Percentiles rank a stretch among this genome's conserved stretches.
phyloP scores from a whole-genome alignment of 2,113 vertebrate species.

The Melanostigma gelatinosum region DNA sequence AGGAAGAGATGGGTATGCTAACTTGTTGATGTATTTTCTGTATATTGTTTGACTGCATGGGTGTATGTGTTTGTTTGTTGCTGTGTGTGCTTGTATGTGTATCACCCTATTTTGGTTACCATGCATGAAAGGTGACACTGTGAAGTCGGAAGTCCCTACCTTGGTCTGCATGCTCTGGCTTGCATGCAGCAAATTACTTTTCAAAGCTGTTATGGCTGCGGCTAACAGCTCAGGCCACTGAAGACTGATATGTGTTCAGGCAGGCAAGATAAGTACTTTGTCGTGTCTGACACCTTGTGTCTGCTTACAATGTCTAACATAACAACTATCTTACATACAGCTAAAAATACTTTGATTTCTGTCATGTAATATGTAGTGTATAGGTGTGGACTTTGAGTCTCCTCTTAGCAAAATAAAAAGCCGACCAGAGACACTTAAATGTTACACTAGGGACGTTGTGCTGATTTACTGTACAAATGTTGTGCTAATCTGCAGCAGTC shows the following conservation, averaged over 20 bases:
- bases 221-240: not conserved
- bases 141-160: conserved; percentile 53
- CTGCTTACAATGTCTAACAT: not conserved
- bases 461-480: not conserved
- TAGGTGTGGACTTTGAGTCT: not conserved
- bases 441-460: not conserved
- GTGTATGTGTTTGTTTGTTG: conserved; percentile 24
- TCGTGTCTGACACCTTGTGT: conserved; percentile 10
- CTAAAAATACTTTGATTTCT: not conserved
- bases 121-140: conserved; percentile 50
- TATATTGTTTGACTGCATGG: not conserved
- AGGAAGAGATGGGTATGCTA: not conserved
- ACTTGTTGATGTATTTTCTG: not conserved
- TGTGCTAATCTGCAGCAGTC: not conserved
- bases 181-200: conserved; percentile 37
- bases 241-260: conserved; percentile 9
- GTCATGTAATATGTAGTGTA: not conserved
- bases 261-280: not conserved
- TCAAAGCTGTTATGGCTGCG: conserved; percentile 28
- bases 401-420: not conserved
- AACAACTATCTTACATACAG: not conserved
- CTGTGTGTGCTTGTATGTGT: conserved; percentile 11
- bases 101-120: conserved; percentile 34
- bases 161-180: conserved; percentile 31
- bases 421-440: not conserved